Evolutionary conservation across 2,113 vertebrate species (phyloP), one percentile per base, ranked within the genome.

Genomic region (Microtus montanus): DNA sequence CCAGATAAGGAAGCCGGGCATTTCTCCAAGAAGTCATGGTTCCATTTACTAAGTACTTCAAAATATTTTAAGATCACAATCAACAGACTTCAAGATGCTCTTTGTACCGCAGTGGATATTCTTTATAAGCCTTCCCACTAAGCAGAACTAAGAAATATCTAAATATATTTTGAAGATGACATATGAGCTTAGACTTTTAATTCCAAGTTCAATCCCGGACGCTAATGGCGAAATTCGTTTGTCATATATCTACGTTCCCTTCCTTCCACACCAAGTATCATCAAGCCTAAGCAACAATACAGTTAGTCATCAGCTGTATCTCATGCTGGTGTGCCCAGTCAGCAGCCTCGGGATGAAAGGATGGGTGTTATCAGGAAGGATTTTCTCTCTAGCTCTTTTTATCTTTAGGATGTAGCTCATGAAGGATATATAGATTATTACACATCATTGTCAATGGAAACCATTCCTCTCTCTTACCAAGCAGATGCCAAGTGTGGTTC

Each of bases 1-100:
- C 86, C 87, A 95, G 95, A 95, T 92, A 95, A 95, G 78, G 19
- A 82, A 96, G 89, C 71, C 54, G 49, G 85, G n/a, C 87, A 93
- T 92, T 97, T 95, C 89, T 95, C 75, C 91, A 95, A 90, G 86
- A 58, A 95, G 44, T 17, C 26, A n/a, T 38, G 54, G 70, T 95
- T 93, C 64, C n/a, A 95, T 84, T 96, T 87, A 90, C 79, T 80
- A 75, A 92, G 68, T 82, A 91, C 93, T 78, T 89, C 74, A 91
- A 71, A 33, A 35, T 84, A 86, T 92, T 96, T 92, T 85, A 90
- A 95, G 92, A 95, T 90, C 47, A 74, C 41, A 92, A 79, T 91
- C 89, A 83, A 10, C 77, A 75, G 54, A 74, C 47, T 93, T 64
- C 38, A 15, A 86, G 63, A 35, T 64, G 58, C 10, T 86, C 41